Base-by-base conservation (phyloP, 2,797 vertebrate species). In the Coregonus suidteri region DNA sequence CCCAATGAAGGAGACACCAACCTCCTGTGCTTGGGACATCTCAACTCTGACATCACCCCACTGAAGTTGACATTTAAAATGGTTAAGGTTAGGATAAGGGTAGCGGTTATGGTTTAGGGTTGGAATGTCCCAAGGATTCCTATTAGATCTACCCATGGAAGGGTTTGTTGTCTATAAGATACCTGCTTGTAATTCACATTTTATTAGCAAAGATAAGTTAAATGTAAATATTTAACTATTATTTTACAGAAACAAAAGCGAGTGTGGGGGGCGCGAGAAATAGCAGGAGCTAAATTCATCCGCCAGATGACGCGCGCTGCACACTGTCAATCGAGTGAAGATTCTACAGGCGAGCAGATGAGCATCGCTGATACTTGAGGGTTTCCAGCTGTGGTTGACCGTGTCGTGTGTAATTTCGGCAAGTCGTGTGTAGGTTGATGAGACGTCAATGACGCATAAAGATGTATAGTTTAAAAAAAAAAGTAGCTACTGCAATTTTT, bases 131-230 rank as follows among this genome's bases (percentile, higher is more conserved):
- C 9, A 47, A 47, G 2, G 41, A 47, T 47, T 47, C 41, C 9
- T 47, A 47, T 47, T 47, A 13, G 9, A 9, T 11, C 41, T 13
- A 47, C 41, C 41, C 41, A 47, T 47, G 41, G 41, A 64, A 25
- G 20, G 9, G 41, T 25, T 20, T 18, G 59, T 64, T 81, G 81
- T 1, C 89, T 16, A 51, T 47, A 3, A 76, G 1, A 51, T 81
- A 91, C 92, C 92, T 91, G 91, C 52, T 52, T 77, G 53, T 70
- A 91, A 91, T 82, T 11, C 0, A 66, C 30, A 16, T 3, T n/a
- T 31, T 65, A 30, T 65, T 65, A 4, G n/a, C 11, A 30, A 25
- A 25, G 11, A 15, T 68, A 35, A 15, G 15, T 67, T 35, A 6
- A 4, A 34, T 15, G 34, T 16, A 68, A 35, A 35, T 34, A 18